These are phyloP conservation scores for Picathartes gymnocephalus DNA, from an alignment of 2,113 vertebrate species.

Conservation along the genomic window DNA sequence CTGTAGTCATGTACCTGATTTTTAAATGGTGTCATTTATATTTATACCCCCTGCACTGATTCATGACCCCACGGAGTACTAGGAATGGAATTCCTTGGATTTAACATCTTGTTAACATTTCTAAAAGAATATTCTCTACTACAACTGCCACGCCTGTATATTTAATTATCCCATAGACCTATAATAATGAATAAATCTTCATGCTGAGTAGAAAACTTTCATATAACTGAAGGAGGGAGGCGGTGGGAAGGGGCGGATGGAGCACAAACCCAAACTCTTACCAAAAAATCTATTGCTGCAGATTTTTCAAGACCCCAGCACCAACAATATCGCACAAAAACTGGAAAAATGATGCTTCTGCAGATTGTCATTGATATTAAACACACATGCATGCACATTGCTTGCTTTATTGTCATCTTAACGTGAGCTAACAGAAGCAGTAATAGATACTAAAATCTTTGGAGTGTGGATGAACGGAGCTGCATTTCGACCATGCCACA, in stretches of 20 bases:
- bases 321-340: slow-evolving; percentile 26
- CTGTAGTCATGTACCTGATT: slow-evolving; percentile 8
- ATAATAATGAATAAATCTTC: slow-evolving; percentile 65
- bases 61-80: not conserved
- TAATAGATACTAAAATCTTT: not conserved
- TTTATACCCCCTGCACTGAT: slow-evolving; percentile 53
- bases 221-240: not conserved
- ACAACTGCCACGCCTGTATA: slow-evolving; percentile 69
- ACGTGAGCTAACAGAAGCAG: slow-evolving; percentile 42
- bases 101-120: slow-evolving; percentile 59
- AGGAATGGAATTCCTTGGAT: slow-evolving; percentile 35
- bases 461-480: not conserved
- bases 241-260: rapidly evolving
- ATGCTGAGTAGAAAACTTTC: slow-evolving; percentile 57
- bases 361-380: slow-evolving; percentile 57
- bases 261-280: not conserved
- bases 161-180: slow-evolving; percentile 59
- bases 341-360: slow-evolving; percentile 47
- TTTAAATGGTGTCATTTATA: slow-evolving; percentile 39
- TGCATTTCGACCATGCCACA: rapidly evolving
- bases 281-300: slow-evolving; percentile 3
- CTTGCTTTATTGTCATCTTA: slow-evolving; percentile 34
- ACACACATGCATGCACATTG: slow-evolving; percentile 18
- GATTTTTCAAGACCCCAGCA: slow-evolving; percentile 24
- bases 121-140: slow-evolving; percentile 55